Conservation (phyloP, 2,113 vertebrate species). For the Coturnix japonica region DNA sequence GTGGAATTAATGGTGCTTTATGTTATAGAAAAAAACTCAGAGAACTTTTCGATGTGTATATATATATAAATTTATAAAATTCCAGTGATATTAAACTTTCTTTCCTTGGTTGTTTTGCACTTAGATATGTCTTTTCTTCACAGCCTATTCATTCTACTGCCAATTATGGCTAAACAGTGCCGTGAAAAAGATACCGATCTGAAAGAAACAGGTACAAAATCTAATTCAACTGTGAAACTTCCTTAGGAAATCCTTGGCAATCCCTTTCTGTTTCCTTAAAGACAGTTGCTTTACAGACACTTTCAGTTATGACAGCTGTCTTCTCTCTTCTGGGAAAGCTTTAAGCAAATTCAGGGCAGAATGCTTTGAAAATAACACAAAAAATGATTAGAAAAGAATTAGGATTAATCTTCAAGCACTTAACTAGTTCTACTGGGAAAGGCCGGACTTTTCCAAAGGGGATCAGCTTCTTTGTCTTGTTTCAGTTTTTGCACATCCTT, state of each 20-base stretch:
- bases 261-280: background rate
- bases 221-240: background rate
- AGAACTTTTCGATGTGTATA: constrained; percentile 51
- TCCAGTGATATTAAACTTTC: constrained; percentile 67
- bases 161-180: background rate
- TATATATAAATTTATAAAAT: background rate
- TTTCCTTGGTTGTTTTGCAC: constrained; percentile 66
- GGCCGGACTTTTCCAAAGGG: background rate
- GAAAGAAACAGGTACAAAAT: background rate
- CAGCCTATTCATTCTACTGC: background rate
- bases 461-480: background rate
- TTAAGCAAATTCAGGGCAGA: background rate
- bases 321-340: background rate
- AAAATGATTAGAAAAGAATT: background rate
- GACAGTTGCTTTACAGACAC: background rate
- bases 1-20: constrained; percentile 72
- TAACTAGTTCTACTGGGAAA: background rate
- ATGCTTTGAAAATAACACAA: background rate
- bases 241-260: background rate
- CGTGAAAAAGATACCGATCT: background rate
- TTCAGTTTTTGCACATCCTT: background rate
- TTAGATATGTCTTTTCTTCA: constrained; percentile 25
- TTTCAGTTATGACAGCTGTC: background rate
- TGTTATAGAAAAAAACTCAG: constrained; percentile 33
- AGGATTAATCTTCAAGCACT: background rate